Evolutionary conservation across 2,888 invertebrate genomes (phyloP).

Genomic region (Agonopterix subpropinquella): DNA sequence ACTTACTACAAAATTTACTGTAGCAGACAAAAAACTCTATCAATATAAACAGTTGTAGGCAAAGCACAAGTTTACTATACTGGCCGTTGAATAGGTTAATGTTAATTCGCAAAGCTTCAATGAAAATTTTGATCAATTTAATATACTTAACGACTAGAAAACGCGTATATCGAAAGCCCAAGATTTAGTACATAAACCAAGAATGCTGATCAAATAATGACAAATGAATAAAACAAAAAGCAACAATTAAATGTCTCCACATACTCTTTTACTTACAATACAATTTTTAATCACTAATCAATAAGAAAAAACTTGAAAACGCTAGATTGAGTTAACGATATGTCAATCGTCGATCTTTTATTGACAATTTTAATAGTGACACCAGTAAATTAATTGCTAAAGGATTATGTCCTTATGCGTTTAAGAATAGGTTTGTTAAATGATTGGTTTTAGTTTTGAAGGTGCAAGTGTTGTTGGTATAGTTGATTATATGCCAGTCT

Average conservation of each 20-base stretch:
- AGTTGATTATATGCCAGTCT: slow-evolving; percentile 42
- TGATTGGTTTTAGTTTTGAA: background rate
- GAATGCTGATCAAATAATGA: background rate
- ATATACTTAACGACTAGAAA: no score
- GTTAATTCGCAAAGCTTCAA: no score
- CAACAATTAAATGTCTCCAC: slow-evolving; percentile 11
- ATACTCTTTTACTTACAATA: background rate
- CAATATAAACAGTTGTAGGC: no score
- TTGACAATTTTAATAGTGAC: slow-evolving; percentile 19
- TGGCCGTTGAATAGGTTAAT: no score
- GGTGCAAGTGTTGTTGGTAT: background rate
- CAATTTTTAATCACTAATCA: slow-evolving; percentile 24
- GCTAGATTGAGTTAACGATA: slow-evolving; percentile 43
- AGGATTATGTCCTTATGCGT: slow-evolving; percentile 10
- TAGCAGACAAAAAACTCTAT: no score
- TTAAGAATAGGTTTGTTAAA: background rate
- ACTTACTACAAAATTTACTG: no score
- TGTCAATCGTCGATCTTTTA: slow-evolving; percentile 37
- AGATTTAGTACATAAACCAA: background rate
- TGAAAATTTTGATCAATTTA: no score
- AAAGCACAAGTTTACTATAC: no score
- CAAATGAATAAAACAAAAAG: slow-evolving; percentile 8
- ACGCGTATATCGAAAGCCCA: no score
- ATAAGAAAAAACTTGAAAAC: slow-evolving; percentile 35
- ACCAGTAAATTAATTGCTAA: slow-evolving; percentile 2